Evolutionary conservation across 2,888 invertebrate species (phyloP).

Genomic region (Hedya salicella): DNA sequence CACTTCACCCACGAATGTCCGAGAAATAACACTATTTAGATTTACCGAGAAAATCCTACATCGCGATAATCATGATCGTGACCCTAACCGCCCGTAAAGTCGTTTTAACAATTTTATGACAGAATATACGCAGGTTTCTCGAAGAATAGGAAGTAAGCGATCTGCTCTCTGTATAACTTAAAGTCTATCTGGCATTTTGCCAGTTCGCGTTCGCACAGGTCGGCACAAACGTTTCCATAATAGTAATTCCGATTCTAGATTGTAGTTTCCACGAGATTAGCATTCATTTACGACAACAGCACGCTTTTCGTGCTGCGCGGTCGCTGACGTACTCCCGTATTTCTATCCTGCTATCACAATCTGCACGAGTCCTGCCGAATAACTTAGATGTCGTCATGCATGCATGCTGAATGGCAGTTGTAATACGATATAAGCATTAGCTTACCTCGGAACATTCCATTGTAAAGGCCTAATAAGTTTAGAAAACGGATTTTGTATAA

Average conservation of each 20-base stretch:
- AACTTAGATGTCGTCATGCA: slow-evolving; percentile 28
- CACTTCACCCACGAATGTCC: no score
- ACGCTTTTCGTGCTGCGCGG: slow-evolving; percentile 24
- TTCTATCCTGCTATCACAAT: slow-evolving; percentile 8
- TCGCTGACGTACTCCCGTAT: slow-evolving; percentile 4
- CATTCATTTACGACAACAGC: slow-evolving; percentile 21
- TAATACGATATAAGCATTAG: not conserved
- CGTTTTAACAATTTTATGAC: no score
- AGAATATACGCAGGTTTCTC: no score
- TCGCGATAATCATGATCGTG: no score
- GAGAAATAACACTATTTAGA: no score
- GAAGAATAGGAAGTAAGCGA: no score
- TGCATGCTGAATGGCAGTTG: slow-evolving; percentile 4
- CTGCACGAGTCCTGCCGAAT: slow-evolving; percentile 19
- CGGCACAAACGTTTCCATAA: not conserved
- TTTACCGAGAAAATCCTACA: no score
- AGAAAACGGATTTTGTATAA: no score
- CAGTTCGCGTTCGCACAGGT: not conserved
- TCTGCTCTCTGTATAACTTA: no score
- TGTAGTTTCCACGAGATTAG: not conserved
- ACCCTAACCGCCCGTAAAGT: no score
- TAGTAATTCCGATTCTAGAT: slow-evolving; percentile 6
- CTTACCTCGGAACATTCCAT: no score
- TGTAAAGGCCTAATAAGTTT: no score
- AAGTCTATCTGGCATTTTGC: not conserved